Evolutionary conservation across 2,113 vertebrate species (phyloP).

Genomic region (Microcebus lehilahytsara): DNA sequence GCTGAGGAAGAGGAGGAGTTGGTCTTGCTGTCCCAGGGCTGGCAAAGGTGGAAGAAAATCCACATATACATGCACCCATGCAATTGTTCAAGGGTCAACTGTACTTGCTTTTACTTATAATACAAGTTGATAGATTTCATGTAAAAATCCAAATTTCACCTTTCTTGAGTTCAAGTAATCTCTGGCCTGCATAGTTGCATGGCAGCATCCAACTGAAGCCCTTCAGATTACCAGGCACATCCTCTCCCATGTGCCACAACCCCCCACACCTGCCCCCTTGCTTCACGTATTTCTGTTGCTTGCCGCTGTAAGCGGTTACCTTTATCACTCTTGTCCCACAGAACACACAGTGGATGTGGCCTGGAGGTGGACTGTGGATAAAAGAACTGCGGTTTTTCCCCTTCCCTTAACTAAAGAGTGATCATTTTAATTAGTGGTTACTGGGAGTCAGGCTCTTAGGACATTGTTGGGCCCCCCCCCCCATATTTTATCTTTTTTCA

Average conservation of each 20-base stretch:
- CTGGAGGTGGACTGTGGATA: not conserved
- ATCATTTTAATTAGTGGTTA: not conserved
- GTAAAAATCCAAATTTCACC: not conserved
- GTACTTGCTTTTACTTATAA: not conserved
- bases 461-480: not conserved
- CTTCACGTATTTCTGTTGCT: not conserved
- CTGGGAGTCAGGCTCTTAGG: not conserved
- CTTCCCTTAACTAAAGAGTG: not conserved
- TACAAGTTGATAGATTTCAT: not conserved
- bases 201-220: not conserved
- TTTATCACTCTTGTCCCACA: not conserved
- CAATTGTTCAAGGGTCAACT: not conserved
- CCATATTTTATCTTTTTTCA: not conserved
- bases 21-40: not conserved
- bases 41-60: not conserved
- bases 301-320: not conserved
- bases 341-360: not conserved
- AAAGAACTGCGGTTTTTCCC: not conserved
- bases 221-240: fast-evolving
- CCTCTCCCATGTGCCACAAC: too few species aligned
- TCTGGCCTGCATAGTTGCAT: not conserved
- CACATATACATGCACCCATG: not conserved
- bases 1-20: not conserved
- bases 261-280: not conserved
- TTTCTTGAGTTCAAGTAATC: not conserved